Evolutionary conservation across 2,797 vertebrate species (phyloP).

Genomic region (Columba guinea): DNA sequence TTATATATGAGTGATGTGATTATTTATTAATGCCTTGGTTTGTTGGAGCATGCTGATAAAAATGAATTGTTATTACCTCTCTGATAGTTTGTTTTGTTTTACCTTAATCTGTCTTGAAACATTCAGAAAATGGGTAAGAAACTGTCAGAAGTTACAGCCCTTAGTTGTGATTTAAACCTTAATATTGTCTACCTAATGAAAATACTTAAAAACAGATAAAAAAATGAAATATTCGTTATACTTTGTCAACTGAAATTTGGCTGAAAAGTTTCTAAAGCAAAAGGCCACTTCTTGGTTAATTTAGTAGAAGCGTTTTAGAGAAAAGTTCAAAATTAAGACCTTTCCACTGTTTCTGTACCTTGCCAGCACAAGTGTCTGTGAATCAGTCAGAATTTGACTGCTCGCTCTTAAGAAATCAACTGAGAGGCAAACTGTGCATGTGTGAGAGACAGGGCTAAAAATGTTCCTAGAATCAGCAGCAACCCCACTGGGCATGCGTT

Average conservation of each 20-base stretch:
- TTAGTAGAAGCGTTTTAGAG: not conserved
- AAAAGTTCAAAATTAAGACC: not conserved
- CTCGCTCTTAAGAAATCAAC: not conserved
- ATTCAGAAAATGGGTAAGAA: not conserved
- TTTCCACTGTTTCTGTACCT: not conserved
- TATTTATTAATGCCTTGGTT: constrained; percentile 49
- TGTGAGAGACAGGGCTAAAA: not conserved
- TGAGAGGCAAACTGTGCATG: not conserved
- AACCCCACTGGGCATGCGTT: not conserved
- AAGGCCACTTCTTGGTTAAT: not conserved
- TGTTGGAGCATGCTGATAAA: constrained; percentile 31
- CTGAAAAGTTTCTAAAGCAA: not conserved
- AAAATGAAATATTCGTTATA: not conserved
- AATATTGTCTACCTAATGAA: not conserved
- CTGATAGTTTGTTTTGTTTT: constrained; percentile 41
- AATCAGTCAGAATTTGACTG: not conserved
- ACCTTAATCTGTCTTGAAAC: constrained; percentile 1
- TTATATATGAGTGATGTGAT: not conserved
- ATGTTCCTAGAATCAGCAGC: not conserved
- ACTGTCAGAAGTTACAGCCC: not conserved
- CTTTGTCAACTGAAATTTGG: not conserved
- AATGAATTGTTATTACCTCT: not conserved
- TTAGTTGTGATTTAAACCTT: constrained; percentile 11
- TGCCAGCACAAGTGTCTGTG: not conserved
- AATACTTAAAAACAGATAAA: not conserved